Evolutionary conservation across 2,113 vertebrate genomes (phyloP), one percentile per base, ranked within the genome.

Genomic region (Mesocricetus auratus): DNA sequence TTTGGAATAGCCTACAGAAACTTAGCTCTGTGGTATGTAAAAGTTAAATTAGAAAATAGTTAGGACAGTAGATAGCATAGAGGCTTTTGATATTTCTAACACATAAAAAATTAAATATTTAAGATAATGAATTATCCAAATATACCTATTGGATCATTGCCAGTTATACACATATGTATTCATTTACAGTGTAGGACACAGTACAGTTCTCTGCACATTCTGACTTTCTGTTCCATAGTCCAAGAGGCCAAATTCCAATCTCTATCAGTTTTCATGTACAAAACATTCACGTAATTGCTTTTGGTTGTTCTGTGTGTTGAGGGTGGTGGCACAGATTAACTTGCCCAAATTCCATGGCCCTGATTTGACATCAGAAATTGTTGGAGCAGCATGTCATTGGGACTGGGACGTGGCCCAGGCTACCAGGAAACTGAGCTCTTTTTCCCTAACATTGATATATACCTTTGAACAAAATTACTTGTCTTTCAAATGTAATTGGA

Each of bases 381-480:
- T 82, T 95, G 90, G 73, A 89, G 31, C 22, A 58, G 31, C 71
- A 2, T 69, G 42, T 93, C 75, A 36, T 68, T 90, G 66, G 75
- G 71, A 75, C 93, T 92, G 94, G 60, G 89, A 56, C 83, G 47
- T 69, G 82, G 95, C n/a, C 73, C 77, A 91, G 47, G 56, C 58
- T 68, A 17, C 16, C 50, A 79, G 87, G 39, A 96, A 94, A 50
- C 64, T 92, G 86, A 78, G 73, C 15, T 86, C 88, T 92, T 92
- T 56, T 86, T 16, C 93, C 90, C 47, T 96, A n/a, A 94, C 45
- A 50, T 1, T 62, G 68, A 82, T 74, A 45, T 26, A 91, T 96
- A 91, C 19, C 90, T 90, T 95, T 71, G 68, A 73, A 79, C 19
- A 90, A 90, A 75, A 36, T 96, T 90, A 78, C 58, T 93, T 69